Evolutionary conservation across 1,140 invertebrate genomes (phyloP).

Genomic region (Arctopsyche grandis): DNA sequence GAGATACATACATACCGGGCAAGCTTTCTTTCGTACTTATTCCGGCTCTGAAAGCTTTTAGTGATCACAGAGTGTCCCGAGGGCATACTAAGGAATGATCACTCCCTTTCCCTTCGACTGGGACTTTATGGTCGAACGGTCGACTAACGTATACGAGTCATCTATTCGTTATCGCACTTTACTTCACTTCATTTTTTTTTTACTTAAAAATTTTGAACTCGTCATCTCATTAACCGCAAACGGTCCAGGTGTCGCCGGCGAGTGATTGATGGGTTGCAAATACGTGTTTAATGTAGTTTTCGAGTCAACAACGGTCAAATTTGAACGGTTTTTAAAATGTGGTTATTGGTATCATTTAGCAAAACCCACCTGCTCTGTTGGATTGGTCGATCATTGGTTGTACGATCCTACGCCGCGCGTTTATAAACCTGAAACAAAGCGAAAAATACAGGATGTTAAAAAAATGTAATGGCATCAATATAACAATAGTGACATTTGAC

Average conservation of each 20-base stretch:
- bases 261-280: neutral
- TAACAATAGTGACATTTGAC: too few relatives aligned
- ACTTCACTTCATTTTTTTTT: neutral
- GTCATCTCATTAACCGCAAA: neutral
- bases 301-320: too few relatives aligned
- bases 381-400: constrained; percentile 98
- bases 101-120: constrained; percentile 34
- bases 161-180: neutral
- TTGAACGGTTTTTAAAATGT: too few relatives aligned
- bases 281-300: too few relatives aligned
- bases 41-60: constrained; percentile 54
- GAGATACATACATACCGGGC: neutral
- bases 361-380: constrained; percentile 94
- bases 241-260: neutral
- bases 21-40: constrained; percentile 9
- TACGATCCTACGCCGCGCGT: constrained; percentile 96
- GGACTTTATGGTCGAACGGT: constrained; percentile 28
- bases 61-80: constrained; percentile 54
- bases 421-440: constrained; percentile 91
- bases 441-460: constrained; percentile 13
- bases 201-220: neutral
- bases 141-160: constrained; percentile 12
- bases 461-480: neutral
- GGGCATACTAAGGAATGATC: constrained; percentile 53
- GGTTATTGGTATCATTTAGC: constrained; percentile 43